phyloP scores from a whole-genome alignment of 2,888 invertebrate species.

The Antheraea yamamai region DNA sequence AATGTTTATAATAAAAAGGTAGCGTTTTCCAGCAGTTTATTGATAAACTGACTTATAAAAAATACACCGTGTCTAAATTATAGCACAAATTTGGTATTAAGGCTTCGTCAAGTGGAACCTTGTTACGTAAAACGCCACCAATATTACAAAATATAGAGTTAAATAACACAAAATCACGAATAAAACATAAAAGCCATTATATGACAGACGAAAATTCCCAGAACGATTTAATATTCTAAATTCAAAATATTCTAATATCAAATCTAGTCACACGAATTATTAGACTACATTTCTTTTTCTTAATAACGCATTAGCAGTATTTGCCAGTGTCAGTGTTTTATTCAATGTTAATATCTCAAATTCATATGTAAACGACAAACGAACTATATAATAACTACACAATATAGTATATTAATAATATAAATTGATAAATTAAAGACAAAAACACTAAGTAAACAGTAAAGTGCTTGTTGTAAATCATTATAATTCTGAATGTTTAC shows the following conservation, averaged over 20 bases:
- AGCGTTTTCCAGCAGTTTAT: not conserved
- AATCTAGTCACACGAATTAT: no score
- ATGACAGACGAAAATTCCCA: no score
- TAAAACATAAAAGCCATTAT: no score
- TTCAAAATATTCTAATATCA: no score
- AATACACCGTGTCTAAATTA: not conserved
- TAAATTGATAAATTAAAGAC: not conserved
- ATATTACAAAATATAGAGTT: no score
- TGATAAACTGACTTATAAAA: not conserved
- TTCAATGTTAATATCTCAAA: not conserved
- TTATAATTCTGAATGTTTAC: no score
- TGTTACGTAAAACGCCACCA: no score
- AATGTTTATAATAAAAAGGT: not conserved
- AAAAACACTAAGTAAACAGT: not conserved
- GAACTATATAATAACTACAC: not conserved
- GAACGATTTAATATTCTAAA: no score
- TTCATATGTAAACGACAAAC: not conserved
- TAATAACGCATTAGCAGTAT: not conserved
- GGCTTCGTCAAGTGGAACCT: no score
- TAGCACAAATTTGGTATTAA: no score
- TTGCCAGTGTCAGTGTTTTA: not conserved
- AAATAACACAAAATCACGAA: no score
- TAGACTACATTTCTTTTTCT: not conserved
- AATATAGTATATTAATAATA: not conserved
- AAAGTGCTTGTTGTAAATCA: not conserved